Evolutionary conservation across 2,888 invertebrate species (phyloP), one percentile per base, ranked within the genome.

Genomic region (Macrophya alboannulata): DNA sequence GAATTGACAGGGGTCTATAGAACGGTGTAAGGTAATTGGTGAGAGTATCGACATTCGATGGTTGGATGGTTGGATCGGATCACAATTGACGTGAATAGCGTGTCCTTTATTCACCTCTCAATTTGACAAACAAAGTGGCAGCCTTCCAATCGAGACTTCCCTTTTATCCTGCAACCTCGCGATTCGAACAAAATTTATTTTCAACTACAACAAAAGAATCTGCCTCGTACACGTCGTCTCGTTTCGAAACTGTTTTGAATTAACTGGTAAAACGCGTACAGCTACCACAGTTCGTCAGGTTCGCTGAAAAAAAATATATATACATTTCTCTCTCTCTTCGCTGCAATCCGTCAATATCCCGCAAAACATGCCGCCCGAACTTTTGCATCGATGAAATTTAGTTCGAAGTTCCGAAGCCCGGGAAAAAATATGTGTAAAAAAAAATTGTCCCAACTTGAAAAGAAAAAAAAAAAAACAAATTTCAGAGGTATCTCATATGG

Each of bases 61-160:
- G 59, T 43, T 48, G 82, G 37, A 82, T n/a, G 40, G 40, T 76
- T 43, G 72, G 40, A 72, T 76, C n/a, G 68, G 8, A 68, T 71
- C 51, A 43, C 40, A 71, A 68, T 71, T 12, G 71, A 68, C 83
- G n/a, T 21, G 68, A 71, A 83, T 83, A 48, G 45, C 31, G 43
- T 40, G 82, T 65, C 65, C 31, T 51, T 37, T 71, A 59, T 83
- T 68, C 68, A 51, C n/a, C 45, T 15, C 37, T 83, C 83, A 71
- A 68, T 83, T 83, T 43, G 21, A 48, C 65, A 71, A 83, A 83
- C 68, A 83, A 83, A 83, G 83, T 65, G 45, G 83, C 51, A 48
- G 68, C 45, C 37, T 71, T 83, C 48, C 48, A 83, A 83, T 83
- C 83, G 25, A 68, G 40, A 25, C 12, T 25, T 62, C 45, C 25